Evolutionary conservation across 2,888 invertebrate species (phyloP), one percentile per base, ranked within the genome.

Genomic region (Vanessa cardui): DNA sequence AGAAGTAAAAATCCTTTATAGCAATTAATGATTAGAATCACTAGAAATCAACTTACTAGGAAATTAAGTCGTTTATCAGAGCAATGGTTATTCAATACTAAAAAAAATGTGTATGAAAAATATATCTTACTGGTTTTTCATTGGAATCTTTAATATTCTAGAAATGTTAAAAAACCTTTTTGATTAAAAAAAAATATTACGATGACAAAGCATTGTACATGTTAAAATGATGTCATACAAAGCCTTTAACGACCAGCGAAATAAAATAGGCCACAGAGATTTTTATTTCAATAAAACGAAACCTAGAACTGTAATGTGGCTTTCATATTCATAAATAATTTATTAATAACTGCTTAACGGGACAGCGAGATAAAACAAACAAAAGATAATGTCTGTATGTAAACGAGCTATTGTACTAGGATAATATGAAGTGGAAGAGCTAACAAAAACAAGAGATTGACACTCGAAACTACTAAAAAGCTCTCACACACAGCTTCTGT

Each of bases 401-500:
- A 58, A 69, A 68, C 62, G 62, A 62, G 44, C 47, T 21, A 62
- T 52, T 59, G 63, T 72, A 74, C 72, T 63, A 76, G 74, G 73
- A 60, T 63, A 62, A 68, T 71, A 77, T 74, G 72, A 76, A 73
- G 58, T 67, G 59, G 54, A 67, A 56, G 62, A 67, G 70, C 15
- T 64, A 64, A 68, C 70, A 68, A 72, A 76, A 73, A 68, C 68
- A 71, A 72, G 72, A 73, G 71, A 72, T 73, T 74, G 70, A 78
- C 78, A 82, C 84, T 83, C 78, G 79, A 83, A 84, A 84, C 83
- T 83, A 82, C 79, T 74, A 74, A 82, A 86, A 86, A 85, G 83
- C 83, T 81, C 83, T 81, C 84, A 83, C 83, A 79, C 83, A 79
- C 77, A 82, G 81, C 82, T 84, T 82, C 84, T 86, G 84, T 89